These are phyloP conservation scores for Prunella fulvescens DNA, from an alignment of 2,113 vertebrate genomes.

Conservation along the genomic window DNA sequence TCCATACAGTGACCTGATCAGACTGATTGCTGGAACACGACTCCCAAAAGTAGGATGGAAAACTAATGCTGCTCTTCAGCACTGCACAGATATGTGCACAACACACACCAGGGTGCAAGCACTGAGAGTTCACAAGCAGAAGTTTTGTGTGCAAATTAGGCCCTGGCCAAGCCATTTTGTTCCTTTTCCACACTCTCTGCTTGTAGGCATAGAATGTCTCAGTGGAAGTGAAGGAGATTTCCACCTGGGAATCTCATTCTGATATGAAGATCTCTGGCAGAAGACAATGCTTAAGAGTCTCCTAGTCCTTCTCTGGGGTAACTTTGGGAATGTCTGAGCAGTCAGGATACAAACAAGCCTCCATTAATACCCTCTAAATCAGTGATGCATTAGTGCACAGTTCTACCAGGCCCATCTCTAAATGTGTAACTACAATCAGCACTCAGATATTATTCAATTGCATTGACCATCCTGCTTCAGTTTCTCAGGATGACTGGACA, in stretches of 20 bases:
- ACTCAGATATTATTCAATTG: not conserved
- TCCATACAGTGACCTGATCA: not conserved
- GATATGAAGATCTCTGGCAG: not conserved
- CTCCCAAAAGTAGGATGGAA: not conserved
- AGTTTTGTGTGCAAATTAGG: not conserved
- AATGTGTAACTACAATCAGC: not conserved
- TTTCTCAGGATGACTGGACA: not conserved
- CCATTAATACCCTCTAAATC: not conserved
- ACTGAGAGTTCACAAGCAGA: not conserved
- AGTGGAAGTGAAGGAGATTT: not conserved
- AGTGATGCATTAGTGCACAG: not conserved
- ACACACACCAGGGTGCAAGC: not conserved
- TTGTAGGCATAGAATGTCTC: not conserved
- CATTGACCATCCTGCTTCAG: not conserved
- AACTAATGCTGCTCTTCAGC: not conserved
- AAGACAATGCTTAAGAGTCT: not conserved
- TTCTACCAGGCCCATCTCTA: not conserved
- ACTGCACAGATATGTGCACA: too few species aligned
- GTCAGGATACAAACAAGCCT: not conserved
- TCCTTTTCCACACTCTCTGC: not conserved
- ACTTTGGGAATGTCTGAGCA: not conserved
- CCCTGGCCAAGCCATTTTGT: not conserved
- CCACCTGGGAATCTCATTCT: not conserved
- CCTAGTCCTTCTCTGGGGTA: not conserved
- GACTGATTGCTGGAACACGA: fast-evolving